Evolutionary conservation across 2,888 invertebrate species (phyloP).

Genomic region (Troides helena): DNA sequence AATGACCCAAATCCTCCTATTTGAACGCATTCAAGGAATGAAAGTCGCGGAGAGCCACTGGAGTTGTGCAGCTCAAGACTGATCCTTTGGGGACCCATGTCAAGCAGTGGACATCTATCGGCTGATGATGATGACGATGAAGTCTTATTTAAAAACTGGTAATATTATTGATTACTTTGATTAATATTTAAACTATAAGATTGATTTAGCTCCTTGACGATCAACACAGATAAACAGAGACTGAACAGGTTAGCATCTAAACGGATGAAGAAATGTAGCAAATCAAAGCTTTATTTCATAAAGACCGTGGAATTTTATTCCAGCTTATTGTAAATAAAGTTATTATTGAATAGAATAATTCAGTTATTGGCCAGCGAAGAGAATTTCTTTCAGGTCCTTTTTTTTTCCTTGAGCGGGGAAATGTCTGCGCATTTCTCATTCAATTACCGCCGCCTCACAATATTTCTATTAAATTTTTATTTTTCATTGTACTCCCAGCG

Average conservation of each 20-base stretch:
- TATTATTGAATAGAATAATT: slow-evolving; percentile 76
- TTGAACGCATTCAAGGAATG: too few relatives aligned
- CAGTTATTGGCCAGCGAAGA: slow-evolving; percentile 56
- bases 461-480: slow-evolving; percentile 75
- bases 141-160: too few relatives aligned
- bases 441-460: slow-evolving; percentile 68
- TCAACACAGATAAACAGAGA: not conserved
- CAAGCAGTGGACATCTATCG: too few relatives aligned
- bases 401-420: slow-evolving; percentile 48
- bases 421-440: slow-evolving; percentile 60
- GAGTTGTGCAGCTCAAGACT: too few relatives aligned
- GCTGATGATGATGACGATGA: too few relatives aligned
- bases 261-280: slow-evolving; percentile 34
- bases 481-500: slow-evolving; percentile 58
- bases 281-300: slow-evolving; percentile 41
- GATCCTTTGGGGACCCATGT: too few relatives aligned
- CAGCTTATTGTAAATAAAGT: slow-evolving; percentile 70
- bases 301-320: slow-evolving; percentile 47
- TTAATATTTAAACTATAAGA: too few relatives aligned
- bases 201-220: not conserved
- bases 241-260: not conserved
- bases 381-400: slow-evolving; percentile 45
- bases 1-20: too few relatives aligned
- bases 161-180: too few relatives aligned
- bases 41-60: too few relatives aligned